Evolutionary conservation across 1,140 invertebrate species (phyloP).

Genomic region (Olivierus martensii): DNA sequence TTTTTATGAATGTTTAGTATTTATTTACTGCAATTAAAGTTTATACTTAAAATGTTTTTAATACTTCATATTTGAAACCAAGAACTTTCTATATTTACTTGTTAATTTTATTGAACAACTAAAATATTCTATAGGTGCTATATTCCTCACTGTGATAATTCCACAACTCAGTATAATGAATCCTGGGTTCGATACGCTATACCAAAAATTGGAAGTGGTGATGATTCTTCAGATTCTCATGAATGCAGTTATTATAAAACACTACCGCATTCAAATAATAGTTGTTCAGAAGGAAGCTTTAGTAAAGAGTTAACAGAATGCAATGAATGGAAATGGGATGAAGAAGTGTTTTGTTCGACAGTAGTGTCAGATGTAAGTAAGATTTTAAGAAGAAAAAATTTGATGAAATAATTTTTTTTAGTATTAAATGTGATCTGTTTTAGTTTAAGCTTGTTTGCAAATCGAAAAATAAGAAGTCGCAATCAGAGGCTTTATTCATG

Average conservation of each 20-base stretch:
- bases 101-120: no score
- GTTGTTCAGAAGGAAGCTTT: slow-evolving; percentile 1
- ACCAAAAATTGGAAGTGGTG: slow-evolving; percentile 7
- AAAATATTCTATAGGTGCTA: slow-evolving; percentile 1
- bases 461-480: slow-evolving; percentile 19
- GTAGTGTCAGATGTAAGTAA: slow-evolving; percentile 9
- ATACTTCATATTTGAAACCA: no score
- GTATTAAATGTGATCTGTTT: slow-evolving; percentile 1
- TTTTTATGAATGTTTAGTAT: no score
- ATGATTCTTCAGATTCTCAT: neutral
- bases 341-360: slow-evolving; percentile 9
- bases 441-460: slow-evolving; percentile 28
- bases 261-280: neutral
- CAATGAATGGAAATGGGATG: slow-evolving; percentile 3
- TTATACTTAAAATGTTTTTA: no score
- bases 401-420: neutral
- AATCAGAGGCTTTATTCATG: slow-evolving; percentile 26
- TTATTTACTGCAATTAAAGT: no score
- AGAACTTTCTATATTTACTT: no score
- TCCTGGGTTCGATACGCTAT: slow-evolving; percentile 9
- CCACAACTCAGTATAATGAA: neutral
- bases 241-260: slow-evolving; percentile 1
- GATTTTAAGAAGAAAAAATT: no score
- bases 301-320: slow-evolving; percentile 5
- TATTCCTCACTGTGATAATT: slow-evolving; percentile 10